These are phyloP conservation scores for Menura novaehollandiae DNA, from an alignment of 2,113 vertebrate genomes.

Conservation along the genomic window DNA sequence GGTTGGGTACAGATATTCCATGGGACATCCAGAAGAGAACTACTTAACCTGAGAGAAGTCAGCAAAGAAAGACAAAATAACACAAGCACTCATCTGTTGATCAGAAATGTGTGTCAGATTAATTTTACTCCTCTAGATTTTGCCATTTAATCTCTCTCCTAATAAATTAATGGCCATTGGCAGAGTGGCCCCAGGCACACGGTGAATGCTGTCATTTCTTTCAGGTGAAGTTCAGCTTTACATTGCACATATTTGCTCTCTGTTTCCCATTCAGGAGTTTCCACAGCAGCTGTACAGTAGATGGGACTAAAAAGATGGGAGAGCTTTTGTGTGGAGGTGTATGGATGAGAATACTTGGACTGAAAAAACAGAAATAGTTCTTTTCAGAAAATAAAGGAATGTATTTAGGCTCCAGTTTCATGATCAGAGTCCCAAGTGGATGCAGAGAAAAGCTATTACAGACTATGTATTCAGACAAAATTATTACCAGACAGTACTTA, in stretches of 20 bases:
- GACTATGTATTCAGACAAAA: background rate
- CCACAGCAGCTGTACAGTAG: background rate
- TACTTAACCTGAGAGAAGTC: background rate
- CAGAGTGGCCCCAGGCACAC: background rate
- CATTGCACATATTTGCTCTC: background rate
- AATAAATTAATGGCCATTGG: background rate
- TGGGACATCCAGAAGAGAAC: background rate
- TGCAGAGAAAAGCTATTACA: background rate
- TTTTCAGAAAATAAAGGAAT: background rate
- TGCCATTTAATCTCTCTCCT: background rate
- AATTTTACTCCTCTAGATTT: background rate
- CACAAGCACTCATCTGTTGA: background rate
- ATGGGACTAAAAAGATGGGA: background rate
- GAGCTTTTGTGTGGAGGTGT: background rate
- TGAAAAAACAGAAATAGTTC: background rate
- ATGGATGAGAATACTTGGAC: background rate
- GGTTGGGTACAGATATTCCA: background rate
- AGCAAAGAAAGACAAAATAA: background rate
- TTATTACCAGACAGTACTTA: slow-evolving; percentile 1
- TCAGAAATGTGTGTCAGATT: background rate
- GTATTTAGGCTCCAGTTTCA: slow-evolving; percentile 7
- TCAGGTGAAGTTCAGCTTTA: background rate
- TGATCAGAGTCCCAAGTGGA: slow-evolving; percentile 2
- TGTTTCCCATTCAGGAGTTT: background rate
- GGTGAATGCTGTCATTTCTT: background rate